phyloP scores from a whole-genome alignment of 2,797 vertebrate species.

The Enteromius mattozi region DNA sequence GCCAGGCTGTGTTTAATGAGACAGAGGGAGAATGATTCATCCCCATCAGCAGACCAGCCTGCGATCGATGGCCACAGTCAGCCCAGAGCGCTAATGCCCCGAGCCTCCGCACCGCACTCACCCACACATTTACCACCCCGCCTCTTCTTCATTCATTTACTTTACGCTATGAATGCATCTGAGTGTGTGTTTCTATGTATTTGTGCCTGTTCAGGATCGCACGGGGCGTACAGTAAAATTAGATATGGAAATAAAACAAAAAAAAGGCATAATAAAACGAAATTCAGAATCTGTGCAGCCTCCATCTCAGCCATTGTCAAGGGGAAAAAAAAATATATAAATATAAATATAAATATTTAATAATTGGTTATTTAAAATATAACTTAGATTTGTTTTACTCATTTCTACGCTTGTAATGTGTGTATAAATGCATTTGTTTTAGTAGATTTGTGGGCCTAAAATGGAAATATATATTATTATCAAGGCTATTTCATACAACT shows the following conservation, averaged over 20 bases:
- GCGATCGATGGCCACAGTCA: slow-evolving; percentile 60
- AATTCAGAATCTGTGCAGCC: slow-evolving; percentile 56
- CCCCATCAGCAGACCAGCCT: slow-evolving; percentile 60
- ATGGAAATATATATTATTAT: background rate
- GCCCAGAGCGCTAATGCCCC: slow-evolving; percentile 69
- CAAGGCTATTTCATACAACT: no score
- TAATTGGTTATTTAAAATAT: background rate
- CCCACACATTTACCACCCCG: slow-evolving; percentile 42
- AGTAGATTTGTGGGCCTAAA: background rate
- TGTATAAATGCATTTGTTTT: background rate
- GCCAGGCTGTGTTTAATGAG: slow-evolving; percentile 65
- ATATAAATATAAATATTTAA: background rate
- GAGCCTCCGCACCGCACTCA: slow-evolving; percentile 64
- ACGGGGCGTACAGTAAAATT: background rate
- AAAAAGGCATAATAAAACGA: background rate
- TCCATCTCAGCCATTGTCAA: background rate
- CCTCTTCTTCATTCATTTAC: slow-evolving; percentile 3
- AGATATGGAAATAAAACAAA: background rate
- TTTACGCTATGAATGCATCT: slow-evolving; percentile 19
- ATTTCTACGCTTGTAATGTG: no score
- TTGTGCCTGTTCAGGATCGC: background rate
- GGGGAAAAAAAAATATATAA: background rate
- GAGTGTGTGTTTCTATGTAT: slow-evolving; percentile 21
- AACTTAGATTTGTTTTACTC: background rate
- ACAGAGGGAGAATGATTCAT: slow-evolving; percentile 64